A percentile compares a stretch with the other conserved stretches of the same genome.
These are phyloP conservation scores for Enteromius fasciolatus DNA, from an alignment of 2,797 vertebrate genomes.

Conservation along the genomic window DNA sequence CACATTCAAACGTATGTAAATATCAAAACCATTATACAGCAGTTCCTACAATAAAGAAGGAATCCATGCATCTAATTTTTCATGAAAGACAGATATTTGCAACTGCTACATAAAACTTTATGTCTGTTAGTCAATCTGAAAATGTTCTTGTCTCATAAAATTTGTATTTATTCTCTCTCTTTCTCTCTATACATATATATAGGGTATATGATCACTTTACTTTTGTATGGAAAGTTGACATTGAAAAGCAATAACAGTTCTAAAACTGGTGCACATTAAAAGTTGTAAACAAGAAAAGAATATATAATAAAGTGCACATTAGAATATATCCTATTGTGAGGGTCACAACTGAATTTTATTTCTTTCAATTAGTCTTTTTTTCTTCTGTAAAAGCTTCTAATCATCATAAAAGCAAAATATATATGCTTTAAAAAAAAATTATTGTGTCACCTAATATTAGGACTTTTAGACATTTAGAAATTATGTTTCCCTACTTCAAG, in stretches of 20 bases:
- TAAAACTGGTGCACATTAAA: not conserved
- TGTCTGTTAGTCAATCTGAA: not conserved
- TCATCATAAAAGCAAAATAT: no score
- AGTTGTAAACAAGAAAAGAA: not conserved
- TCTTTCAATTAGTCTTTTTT: not conserved
- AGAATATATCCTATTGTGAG: not conserved
- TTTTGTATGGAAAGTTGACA: not conserved
- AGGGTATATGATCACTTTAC: not conserved
- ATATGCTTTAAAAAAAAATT: no score
- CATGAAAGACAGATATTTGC: conserved; percentile 1
- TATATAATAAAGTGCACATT: not conserved
- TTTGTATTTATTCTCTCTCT: not conserved
- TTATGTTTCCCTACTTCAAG: not conserved
- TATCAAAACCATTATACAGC: not conserved
- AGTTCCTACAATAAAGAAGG: not conserved
- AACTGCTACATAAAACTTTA: not conserved
- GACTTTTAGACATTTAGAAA: not conserved
- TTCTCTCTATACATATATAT: no score
- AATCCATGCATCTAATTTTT: not conserved
- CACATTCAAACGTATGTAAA: not conserved
- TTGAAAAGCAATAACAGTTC: not conserved
- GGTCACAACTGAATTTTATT: no score
- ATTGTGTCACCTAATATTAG: not conserved
- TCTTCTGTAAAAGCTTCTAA: no score
- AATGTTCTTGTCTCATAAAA: not conserved